Evolutionary conservation across 2,113 vertebrate species (phyloP).

Genomic region (Rhodinocichla rosea): DNA sequence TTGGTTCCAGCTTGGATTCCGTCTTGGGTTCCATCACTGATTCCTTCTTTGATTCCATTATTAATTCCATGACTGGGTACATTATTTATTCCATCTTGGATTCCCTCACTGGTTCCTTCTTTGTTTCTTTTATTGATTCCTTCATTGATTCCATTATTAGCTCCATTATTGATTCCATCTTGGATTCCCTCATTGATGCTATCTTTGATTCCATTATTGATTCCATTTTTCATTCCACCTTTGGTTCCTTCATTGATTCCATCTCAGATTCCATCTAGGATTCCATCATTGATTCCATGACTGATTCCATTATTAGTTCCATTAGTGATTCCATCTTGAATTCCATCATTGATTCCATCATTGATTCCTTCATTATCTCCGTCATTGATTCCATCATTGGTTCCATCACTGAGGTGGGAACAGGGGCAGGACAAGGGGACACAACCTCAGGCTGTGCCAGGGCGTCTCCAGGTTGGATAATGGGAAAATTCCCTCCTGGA

Average conservation of each 20-base stretch:
- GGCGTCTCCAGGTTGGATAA: background rate
- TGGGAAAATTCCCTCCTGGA: background rate
- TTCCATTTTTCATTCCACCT: background rate
- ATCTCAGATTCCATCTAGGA: accelerated
- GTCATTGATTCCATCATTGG: background rate
- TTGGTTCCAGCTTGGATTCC: background rate
- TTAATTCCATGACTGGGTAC: no score
- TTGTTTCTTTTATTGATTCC: background rate
- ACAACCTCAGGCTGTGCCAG: background rate
- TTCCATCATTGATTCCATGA: background rate
- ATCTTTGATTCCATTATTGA: accelerated
- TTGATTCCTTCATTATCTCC: background rate
- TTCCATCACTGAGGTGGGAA: background rate
- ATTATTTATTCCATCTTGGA: no score
- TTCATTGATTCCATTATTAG: no score
- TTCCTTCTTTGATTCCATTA: no score
- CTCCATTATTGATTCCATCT: no score
- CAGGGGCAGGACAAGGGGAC: background rate
- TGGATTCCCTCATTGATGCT: no score
- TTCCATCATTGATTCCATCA: background rate
- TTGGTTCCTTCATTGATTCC: no score
- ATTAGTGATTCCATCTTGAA: accelerated
- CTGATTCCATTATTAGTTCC: background rate
- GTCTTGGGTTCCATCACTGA: no score
- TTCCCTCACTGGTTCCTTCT: no score